These are phyloP conservation scores for Peromyscus attwateri DNA, from an alignment of 2,797 vertebrate genomes.

Conservation along the genomic window DNA sequence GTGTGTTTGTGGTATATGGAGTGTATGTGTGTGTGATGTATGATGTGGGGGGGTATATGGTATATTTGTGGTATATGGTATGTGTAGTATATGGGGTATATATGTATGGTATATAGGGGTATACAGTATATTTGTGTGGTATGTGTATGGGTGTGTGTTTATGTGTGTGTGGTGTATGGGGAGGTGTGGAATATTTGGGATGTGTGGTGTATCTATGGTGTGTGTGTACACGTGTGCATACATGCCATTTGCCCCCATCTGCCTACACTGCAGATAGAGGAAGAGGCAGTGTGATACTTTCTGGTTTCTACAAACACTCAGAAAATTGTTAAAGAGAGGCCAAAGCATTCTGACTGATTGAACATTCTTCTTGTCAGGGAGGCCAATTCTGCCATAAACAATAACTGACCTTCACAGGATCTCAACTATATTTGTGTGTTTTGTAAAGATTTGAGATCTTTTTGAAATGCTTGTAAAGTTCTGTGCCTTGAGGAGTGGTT, in stretches of 20 bases:
- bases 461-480: background rate
- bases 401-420: background rate
- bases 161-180: background rate
- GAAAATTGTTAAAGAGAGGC: background rate
- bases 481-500: background rate
- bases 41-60: background rate
- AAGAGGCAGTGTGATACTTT: fast-evolving
- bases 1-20: background rate
- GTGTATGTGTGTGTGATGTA: background rate
- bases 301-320: background rate
- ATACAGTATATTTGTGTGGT: background rate
- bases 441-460: background rate
- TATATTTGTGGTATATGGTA: background rate
- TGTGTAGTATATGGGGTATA: background rate
- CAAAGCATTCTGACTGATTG: background rate
- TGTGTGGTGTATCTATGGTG: background rate
- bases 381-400: background rate
- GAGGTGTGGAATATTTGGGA: too few species aligned
- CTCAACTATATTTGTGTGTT: background rate
- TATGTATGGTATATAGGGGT: background rate
- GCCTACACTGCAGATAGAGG: background rate
- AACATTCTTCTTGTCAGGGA: background rate
- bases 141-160: background rate
- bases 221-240: fast-evolving
- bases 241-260: too few species aligned